Evolutionary conservation across 2,113 vertebrate genomes (phyloP), one percentile per base, ranked within the genome.

Genomic region (Fregata magnificens): DNA sequence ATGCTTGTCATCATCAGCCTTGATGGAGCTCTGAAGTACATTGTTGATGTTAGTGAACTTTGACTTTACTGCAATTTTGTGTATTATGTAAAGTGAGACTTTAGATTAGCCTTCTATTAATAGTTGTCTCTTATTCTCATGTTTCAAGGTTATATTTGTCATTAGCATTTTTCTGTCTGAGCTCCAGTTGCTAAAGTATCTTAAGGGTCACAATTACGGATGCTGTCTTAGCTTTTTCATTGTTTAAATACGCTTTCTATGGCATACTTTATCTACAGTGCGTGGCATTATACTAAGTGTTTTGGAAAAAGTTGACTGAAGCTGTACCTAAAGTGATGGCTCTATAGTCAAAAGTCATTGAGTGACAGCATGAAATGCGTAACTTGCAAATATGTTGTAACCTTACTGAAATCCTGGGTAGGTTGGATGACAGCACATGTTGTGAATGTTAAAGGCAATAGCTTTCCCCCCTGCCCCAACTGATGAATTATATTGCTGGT

Each of bases 91-190:
- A 88, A 94, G 47, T 16, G 73, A 85, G 81, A 45, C 26, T 55
- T 74, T 16, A 83, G 47, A 65, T 96, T 67, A 90, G 36, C 44
- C 28, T 52, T 89, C 81, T 91, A n/a, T 94, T 93, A 85, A 65
- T 89, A 71, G 32, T 52, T 87, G 14, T 84, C 18, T 74, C 38
- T 88, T 92, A 77, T 21, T 73, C 40, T 71, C 13, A 1, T 34
- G 18, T 87, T 94, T 80, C 89, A 94, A 87, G 78, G 78, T 79
- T 95, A 36, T 58, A 18, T 69, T 82, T 95, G 9, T 40, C 77
- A 76, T 42, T 67, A 91, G 25, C 80, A 55, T 94, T 97, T 90
- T 95, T 78, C 78, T 73, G 21, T 49, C 53, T 89, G 52, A 72
- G 56, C 49, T 84, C 15, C 25, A 36, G 19, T 79, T 87, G 47